Evolutionary conservation across 2,888 invertebrate genomes (phyloP).

Genomic region (Phyllotreta striolata): DNA sequence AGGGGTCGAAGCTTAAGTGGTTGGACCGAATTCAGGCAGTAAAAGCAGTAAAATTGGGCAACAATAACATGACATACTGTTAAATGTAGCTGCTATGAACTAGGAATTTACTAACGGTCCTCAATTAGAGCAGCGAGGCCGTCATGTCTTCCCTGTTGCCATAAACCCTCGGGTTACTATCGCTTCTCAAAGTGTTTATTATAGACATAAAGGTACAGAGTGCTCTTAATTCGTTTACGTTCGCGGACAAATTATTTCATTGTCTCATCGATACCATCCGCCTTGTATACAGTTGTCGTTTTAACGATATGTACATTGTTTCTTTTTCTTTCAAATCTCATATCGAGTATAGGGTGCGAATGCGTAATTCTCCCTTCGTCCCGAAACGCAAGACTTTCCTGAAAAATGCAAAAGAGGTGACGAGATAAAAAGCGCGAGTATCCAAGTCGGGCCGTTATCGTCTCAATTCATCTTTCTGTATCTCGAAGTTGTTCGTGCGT

Average conservation of each 20-base stretch:
- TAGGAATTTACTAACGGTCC: slow-evolving; percentile 60
- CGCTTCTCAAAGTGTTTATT: slow-evolving; percentile 52
- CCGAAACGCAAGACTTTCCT: slow-evolving; percentile 20
- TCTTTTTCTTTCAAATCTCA: too few relatives aligned
- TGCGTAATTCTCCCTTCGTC: slow-evolving; percentile 3
- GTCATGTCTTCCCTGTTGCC: slow-evolving; percentile 49
- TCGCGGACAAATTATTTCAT: slow-evolving; percentile 37
- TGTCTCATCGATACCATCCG: slow-evolving; percentile 6
- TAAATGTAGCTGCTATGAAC: slow-evolving; percentile 60
- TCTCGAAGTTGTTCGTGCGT: slow-evolving; percentile 59
- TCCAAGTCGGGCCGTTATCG: slow-evolving; percentile 56
- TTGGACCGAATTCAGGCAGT: slow-evolving; percentile 45
- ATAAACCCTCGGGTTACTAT: slow-evolving; percentile 48
- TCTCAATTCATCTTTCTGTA: slow-evolving; percentile 59
- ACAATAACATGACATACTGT: slow-evolving; percentile 56
- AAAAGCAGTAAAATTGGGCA: slow-evolving; percentile 52
- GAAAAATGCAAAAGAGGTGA: slow-evolving; percentile 31
- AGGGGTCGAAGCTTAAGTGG: slow-evolving; percentile 34
- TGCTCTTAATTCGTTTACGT: slow-evolving; percentile 54
- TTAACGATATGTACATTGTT: slow-evolving; percentile 9
- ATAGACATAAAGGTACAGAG: slow-evolving; percentile 52
- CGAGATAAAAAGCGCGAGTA: slow-evolving; percentile 32
- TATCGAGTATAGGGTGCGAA: not conserved
- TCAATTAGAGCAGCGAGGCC: slow-evolving; percentile 60
- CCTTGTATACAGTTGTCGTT: too few relatives aligned